Base-by-base conservation (phyloP, 2,888 invertebrate genomes). In the Nasonia oneida region DNA sequence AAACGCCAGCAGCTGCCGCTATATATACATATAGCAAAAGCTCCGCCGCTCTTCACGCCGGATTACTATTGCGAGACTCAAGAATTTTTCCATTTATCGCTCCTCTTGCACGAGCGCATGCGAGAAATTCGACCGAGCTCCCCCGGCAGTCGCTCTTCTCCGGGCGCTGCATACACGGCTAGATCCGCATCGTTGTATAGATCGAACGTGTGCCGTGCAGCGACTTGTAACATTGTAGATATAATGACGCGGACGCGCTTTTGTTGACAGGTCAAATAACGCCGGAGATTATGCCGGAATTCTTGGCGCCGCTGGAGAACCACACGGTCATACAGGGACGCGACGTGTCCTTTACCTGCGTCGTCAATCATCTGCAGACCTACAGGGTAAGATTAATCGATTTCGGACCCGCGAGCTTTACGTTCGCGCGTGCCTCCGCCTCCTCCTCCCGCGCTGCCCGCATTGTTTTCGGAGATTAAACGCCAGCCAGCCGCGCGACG, bases 311-410 rank as follows among this genome's bases (percentile, higher is more conserved):
- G 84, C 94, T 98, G 92, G 96, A 97, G 92, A 98, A 98, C 93
- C 96, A 97, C 92, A 98, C 98, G 42, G 97, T 97, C 85, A 96
- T 97, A 80, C 97, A 97, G 94, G 98, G 98, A 79, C 95, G 98
- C 80, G 98, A 98, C 92, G 96, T 98, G 83, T 96, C 96, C 92
- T 98, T 98, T 94, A 98, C 97, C 71, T 98, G 98, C 93, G 96
- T 97, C 89, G 98, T 98, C 91, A 97, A 98, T 94, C 97, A 98
- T 94, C 95, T 98, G 89, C 97, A 97, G 88, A 95, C 95, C 91
- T 97, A 97, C 94, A 96, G 97, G 96, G 98, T 98, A 94, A 95
- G 83, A 83, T 85, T 78, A 83, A 83, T 84, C 77, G 85, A 73
- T 47, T 47, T 70, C 23, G 37, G 15, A 4, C 29, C 14, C 57